Evolutionary conservation across 2,888 invertebrate species (phyloP).

Genomic region (Archips crataeganus): DNA sequence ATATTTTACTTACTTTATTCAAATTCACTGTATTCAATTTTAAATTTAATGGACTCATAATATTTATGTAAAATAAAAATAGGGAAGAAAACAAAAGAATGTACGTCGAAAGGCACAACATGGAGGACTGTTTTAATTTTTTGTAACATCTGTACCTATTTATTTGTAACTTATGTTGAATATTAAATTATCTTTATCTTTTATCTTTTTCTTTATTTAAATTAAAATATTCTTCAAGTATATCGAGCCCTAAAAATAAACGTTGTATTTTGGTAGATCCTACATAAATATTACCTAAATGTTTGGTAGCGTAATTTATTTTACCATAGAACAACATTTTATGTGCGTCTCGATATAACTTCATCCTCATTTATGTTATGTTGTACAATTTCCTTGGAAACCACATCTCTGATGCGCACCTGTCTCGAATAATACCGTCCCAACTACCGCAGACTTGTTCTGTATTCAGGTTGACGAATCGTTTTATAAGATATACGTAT

Average conservation of each 20-base stretch:
- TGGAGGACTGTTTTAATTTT: too few species aligned
- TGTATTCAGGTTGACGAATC: slow-evolving; percentile 11
- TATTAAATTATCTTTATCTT: too few species aligned
- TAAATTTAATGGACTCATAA: too few species aligned
- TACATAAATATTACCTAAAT: neutral
- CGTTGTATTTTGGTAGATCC: neutral
- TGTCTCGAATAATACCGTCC: slow-evolving; percentile 29
- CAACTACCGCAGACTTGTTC: slow-evolving; percentile 5
- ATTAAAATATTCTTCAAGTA: neutral
- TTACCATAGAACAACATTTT: neutral
- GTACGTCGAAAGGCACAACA: too few species aligned
- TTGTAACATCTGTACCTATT: too few species aligned
- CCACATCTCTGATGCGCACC: slow-evolving; percentile 21
- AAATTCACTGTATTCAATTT: too few species aligned
- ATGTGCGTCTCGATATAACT: neutral
- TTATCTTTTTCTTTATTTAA: too few species aligned
- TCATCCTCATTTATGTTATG: neutral
- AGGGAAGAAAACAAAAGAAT: too few species aligned
- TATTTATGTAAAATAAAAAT: too few species aligned
- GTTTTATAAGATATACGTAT: neutral
- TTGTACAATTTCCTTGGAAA: slow-evolving; percentile 15
- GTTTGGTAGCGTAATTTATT: neutral
- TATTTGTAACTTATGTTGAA: too few species aligned
- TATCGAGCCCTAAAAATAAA: neutral
- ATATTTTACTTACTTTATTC: too few species aligned